Evolutionary conservation across 1,140 invertebrate species (phyloP).

Genomic region (Caenorhabditis inopinata): DNA sequence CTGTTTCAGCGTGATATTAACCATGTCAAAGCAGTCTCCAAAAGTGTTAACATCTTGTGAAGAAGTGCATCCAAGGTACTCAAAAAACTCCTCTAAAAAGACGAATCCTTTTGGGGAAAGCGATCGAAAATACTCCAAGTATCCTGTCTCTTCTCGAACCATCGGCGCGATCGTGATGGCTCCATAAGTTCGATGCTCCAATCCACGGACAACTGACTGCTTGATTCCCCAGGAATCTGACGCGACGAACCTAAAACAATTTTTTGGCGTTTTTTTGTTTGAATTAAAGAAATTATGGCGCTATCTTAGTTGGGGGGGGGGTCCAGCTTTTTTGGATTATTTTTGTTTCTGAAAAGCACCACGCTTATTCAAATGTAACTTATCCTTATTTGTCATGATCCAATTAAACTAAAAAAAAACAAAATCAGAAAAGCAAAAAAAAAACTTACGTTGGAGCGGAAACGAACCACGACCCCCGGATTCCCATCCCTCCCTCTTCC

Average conservation of each 20-base stretch:
- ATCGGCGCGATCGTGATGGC: constrained; percentile 69
- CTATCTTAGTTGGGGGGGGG: no score
- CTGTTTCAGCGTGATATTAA: constrained; percentile 68
- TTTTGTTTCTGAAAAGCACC: no score
- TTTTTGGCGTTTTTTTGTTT: background rate
- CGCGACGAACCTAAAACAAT: constrained; percentile 71
- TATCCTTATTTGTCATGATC: no score
- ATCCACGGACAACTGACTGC: constrained; percentile 72
- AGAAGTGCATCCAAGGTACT: constrained; percentile 68
- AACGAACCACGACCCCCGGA: no score
- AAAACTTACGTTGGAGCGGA: no score
- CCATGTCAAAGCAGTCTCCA: constrained; percentile 55
- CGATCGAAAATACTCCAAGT: constrained; percentile 26
- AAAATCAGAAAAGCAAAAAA: no score
- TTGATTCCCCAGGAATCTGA: constrained; percentile 76
- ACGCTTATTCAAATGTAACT: no score
- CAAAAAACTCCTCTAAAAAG: constrained; percentile 82
- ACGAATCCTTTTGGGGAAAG: constrained; percentile 68
- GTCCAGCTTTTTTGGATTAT: no score
- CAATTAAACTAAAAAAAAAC: no score
- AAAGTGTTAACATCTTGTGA: constrained; percentile 58
- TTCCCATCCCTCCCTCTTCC: no score
- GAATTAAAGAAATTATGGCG: no score
- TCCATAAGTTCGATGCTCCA: constrained; percentile 72
- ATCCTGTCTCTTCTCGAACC: constrained; percentile 33